Evolutionary conservation across 1,140 invertebrate genomes (phyloP).

Genomic region (Drosophila sp.): DNA sequence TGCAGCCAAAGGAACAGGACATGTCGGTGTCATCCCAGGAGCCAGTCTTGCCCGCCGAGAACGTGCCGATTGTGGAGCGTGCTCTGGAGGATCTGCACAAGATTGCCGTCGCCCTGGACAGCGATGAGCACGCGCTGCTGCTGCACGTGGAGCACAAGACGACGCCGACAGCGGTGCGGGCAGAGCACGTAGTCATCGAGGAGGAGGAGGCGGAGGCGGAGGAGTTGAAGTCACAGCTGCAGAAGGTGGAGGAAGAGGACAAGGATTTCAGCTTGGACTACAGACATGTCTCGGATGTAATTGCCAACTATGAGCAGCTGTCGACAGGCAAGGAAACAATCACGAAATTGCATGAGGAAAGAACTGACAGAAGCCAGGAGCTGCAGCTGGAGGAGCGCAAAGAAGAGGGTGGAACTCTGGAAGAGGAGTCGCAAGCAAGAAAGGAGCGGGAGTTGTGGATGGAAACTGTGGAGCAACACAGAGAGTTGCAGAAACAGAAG

Average conservation of each 20-base stretch:
- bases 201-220: too few species aligned
- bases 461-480: slow-evolving; percentile 12
- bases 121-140: slow-evolving; percentile 31
- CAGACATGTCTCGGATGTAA: slow-evolving; percentile 73
- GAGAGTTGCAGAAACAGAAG: slow-evolving; percentile 22
- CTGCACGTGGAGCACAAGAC: slow-evolving; percentile 56
- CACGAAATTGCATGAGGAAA: neutral
- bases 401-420: neutral
- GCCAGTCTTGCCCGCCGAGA: slow-evolving; percentile 50
- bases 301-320: slow-evolving; percentile 78
- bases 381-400: neutral
- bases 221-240: too few species aligned
- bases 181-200: slow-evolving; percentile 67
- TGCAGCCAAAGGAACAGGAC: slow-evolving; percentile 31
- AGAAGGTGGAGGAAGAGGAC: slow-evolving; percentile 1
- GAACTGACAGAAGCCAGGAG: neutral
- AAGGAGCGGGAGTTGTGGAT: slow-evolving; percentile 13
- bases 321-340: slow-evolving; percentile 33
- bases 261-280: slow-evolving; percentile 36
- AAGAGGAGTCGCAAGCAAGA: neutral
- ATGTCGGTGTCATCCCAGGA: slow-evolving; percentile 8
- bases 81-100: slow-evolving; percentile 72
- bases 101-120: slow-evolving; percentile 57
- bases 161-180: slow-evolving; percentile 54
- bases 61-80: slow-evolving; percentile 77